phyloP scores from a whole-genome alignment of 1,140 invertebrate species.

The Anthonomus grandis region DNA sequence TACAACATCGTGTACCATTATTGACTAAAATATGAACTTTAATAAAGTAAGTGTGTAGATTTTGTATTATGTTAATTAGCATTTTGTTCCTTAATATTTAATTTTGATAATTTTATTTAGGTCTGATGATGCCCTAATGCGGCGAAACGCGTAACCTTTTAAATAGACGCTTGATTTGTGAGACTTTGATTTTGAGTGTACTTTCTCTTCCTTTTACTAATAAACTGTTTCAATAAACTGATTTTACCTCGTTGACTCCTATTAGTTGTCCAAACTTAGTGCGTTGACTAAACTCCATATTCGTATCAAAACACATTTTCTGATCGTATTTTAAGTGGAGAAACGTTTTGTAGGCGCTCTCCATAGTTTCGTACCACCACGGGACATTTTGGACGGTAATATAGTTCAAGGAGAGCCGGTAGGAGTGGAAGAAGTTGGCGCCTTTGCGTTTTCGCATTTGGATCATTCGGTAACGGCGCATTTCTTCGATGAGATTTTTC shows the following conservation, averaged over 20 bases:
- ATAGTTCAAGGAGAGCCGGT: conserved; percentile 28
- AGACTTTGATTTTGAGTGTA: too few relatives aligned
- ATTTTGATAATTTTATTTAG: too few relatives aligned
- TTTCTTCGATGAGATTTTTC: conserved; percentile 56
- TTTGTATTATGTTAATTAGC: too few relatives aligned
- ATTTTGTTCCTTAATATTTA: too few relatives aligned
- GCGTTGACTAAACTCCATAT: too few relatives aligned
- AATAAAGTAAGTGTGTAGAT: too few relatives aligned
- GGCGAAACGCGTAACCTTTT: too few relatives aligned
- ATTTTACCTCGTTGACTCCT: conserved; percentile 38
- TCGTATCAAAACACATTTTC: not conserved
- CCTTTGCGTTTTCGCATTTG: conserved; percentile 56
- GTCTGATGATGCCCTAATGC: too few relatives aligned
- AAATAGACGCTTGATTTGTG: too few relatives aligned
- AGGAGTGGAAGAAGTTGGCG: conserved; percentile 25
- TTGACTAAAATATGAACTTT: too few relatives aligned
- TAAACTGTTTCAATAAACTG: conserved; percentile 12
- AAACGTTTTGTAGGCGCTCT: conserved; percentile 23
- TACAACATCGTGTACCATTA: too few relatives aligned
- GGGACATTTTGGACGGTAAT: conserved; percentile 21
- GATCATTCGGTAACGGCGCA: conserved; percentile 58
- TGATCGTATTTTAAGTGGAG: conserved; percentile 1
- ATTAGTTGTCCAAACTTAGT: conserved; percentile 29
- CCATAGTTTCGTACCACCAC: conserved; percentile 13
- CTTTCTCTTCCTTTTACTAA: too few relatives aligned